These are phyloP conservation scores for Spea hammondii DNA, from an alignment of 2,797 vertebrate species.

Conservation along the genomic window DNA sequence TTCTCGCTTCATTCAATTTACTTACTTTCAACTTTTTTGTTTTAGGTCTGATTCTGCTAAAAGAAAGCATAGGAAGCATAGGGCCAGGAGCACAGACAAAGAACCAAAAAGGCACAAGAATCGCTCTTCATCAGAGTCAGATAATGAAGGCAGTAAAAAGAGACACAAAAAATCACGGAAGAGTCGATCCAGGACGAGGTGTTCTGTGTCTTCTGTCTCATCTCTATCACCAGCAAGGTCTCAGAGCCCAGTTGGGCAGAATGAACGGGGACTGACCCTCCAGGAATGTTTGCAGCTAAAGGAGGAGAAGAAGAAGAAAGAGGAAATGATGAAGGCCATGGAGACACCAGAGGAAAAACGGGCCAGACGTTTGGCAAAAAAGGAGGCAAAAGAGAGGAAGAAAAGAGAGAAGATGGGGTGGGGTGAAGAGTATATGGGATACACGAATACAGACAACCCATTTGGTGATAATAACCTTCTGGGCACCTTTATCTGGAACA, in stretches of 20 bases:
- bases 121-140: conserved; percentile 26
- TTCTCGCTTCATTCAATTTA: background rate
- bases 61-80: conserved; percentile 45
- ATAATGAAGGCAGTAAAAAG: conserved; percentile 43
- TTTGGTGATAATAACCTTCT: conserved; percentile 97
- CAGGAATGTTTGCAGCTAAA: conserved; percentile 64
- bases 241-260: conserved; percentile 52
- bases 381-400: conserved; percentile 94
- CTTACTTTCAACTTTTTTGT: background rate
- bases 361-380: conserved; percentile 89
- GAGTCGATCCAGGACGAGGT: conserved; percentile 60
- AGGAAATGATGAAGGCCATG: conserved; percentile 88
- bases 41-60: conserved; percentile 55
- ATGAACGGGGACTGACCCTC: conserved; percentile 56
- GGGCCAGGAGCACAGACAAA: conserved; percentile 34
- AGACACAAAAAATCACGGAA: too few relatives aligned
- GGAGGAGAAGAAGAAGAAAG: conserved; percentile 81
- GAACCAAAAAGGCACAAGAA: conserved; percentile 50
- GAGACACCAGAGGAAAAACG: conserved; percentile 96
- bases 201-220: conserved; percentile 72
- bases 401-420: conserved; percentile 98
- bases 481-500: conserved; percentile 97
- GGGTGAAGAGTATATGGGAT: conserved; percentile 99
- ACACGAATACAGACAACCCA: conserved; percentile 97
- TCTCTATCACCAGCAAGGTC: conserved; percentile 57